Conservation (phyloP, 2,113 vertebrate genomes). For the Arothron firmamentum region DNA sequence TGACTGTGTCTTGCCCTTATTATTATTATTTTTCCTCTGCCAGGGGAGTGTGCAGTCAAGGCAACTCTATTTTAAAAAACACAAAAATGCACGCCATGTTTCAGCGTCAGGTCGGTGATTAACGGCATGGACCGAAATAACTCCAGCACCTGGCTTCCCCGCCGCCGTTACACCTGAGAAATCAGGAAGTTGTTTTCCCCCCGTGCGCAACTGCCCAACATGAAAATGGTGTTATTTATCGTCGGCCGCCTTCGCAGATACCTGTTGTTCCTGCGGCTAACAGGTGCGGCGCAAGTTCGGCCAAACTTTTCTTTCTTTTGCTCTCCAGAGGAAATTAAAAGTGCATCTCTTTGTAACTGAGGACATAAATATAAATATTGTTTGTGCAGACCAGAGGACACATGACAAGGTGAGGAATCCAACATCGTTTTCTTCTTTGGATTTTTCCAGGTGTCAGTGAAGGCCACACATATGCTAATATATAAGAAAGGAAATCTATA, state of each 20-base stretch:
- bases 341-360: constrained; percentile 37
- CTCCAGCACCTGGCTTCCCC: constrained; percentile 68
- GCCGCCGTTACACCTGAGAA: constrained; percentile 61
- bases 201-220: constrained; percentile 60
- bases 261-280: constrained; percentile 54
- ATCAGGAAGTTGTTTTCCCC: constrained; percentile 61
- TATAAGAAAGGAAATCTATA: constrained; percentile 36
- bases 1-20: constrained; percentile 62
- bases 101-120: constrained; percentile 64
- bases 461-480: constrained; percentile 33
- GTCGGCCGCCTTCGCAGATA: constrained; percentile 43
- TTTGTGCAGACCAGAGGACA: constrained; percentile 12
- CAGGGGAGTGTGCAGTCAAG: constrained; percentile 51
- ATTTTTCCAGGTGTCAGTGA: constrained; percentile 20
- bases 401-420: background rate
- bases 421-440: background rate
- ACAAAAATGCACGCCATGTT: constrained; percentile 64
- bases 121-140: constrained; percentile 67
- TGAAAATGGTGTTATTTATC: constrained; percentile 68
- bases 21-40: constrained; percentile 55
- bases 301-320: constrained; percentile 42
- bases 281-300: constrained; percentile 57
- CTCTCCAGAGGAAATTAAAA: constrained; percentile 24
- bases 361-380: constrained; percentile 48
- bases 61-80: constrained; percentile 67